phyloP scores from a whole-genome alignment of 92 coral and sea anemone genomes.

The Zoanthus solanderi region DNA sequence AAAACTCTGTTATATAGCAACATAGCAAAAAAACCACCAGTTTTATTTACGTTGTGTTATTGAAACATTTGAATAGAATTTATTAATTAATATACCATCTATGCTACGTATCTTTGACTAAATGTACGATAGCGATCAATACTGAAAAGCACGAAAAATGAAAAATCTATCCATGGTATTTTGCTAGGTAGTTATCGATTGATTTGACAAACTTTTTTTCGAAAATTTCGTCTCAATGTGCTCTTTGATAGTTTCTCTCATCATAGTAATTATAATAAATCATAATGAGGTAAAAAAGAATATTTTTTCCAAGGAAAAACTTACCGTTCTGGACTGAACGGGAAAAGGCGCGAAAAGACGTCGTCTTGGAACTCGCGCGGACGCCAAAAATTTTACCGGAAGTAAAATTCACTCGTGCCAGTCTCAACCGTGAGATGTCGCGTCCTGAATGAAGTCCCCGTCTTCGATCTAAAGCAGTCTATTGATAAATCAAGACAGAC shows the following conservation, averaged over 20 bases:
- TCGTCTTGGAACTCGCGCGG: neutral
- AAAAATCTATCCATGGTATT: slow-evolving; percentile 9
- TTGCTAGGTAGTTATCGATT: slow-evolving; percentile 13
- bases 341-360: neutral
- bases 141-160: slow-evolving; percentile 3
- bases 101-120: slow-evolving; percentile 5
- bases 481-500: too few relatives aligned
- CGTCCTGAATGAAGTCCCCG: neutral
- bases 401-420: slow-evolving; percentile 3
- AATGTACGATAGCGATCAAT: slow-evolving; percentile 8
- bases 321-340: neutral
- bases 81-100: slow-evolving; percentile 8
- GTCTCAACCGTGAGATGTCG: neutral
- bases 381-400: neutral
- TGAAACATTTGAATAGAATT: slow-evolving; percentile 11
- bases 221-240: slow-evolving; percentile 7
- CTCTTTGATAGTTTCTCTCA: slow-evolving; percentile 14
- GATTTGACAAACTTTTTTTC: slow-evolving; percentile 12
- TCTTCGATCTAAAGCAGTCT: neutral
- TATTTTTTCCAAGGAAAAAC: neutral
- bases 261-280: neutral
- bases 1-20: slow-evolving; percentile 2
- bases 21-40: slow-evolving; percentile 4
- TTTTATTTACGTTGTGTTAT: slow-evolving; percentile 13
- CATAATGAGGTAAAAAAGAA: neutral